phyloP scores from a whole-genome alignment of 2,888 invertebrate species.

The Odontomyia ornata region DNA sequence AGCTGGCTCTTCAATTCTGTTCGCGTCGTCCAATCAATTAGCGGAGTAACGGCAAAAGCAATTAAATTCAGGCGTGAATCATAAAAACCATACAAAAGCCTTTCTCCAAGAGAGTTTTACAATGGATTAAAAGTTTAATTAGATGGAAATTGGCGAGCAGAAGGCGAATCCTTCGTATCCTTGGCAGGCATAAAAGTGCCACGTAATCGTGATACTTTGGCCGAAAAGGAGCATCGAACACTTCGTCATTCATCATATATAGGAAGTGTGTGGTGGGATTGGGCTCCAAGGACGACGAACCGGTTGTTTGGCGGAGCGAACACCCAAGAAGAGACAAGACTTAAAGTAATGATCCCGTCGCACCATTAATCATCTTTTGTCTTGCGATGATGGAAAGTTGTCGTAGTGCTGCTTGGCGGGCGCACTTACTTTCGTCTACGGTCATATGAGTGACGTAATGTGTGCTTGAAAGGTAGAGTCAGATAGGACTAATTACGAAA shows the following conservation, averaged over 20 bases:
- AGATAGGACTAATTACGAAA: constrained; percentile 38
- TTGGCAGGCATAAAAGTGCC: not conserved
- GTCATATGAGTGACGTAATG: constrained; percentile 4
- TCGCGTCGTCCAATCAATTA: constrained; percentile 49
- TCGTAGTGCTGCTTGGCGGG: constrained; percentile 42
- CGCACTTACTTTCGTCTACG: constrained; percentile 30
- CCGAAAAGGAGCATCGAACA: constrained; percentile 18
- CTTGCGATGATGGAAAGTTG: constrained; percentile 41
- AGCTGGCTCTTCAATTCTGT: constrained; percentile 40
- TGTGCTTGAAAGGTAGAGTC: not conserved
- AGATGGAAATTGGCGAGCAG: constrained; percentile 47
- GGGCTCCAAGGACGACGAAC: not conserved
- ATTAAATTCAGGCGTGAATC: constrained; percentile 50
- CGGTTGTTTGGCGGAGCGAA: not conserved
- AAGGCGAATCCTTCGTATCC: constrained; percentile 21
- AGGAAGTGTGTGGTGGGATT: constrained; percentile 41
- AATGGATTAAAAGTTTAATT: constrained; percentile 50
- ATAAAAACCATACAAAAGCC: constrained; percentile 50
- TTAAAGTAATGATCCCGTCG: constrained; percentile 23
- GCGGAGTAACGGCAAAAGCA: constrained; percentile 44
- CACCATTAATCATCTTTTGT: constrained; percentile 49
- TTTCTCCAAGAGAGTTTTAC: constrained; percentile 40
- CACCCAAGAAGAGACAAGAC: not conserved
- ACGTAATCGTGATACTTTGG: constrained; percentile 29
- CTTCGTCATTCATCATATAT: constrained; percentile 47